Base-by-base conservation (phyloP, 2,888 invertebrate genomes). In the Cephus nigrinus region DNA sequence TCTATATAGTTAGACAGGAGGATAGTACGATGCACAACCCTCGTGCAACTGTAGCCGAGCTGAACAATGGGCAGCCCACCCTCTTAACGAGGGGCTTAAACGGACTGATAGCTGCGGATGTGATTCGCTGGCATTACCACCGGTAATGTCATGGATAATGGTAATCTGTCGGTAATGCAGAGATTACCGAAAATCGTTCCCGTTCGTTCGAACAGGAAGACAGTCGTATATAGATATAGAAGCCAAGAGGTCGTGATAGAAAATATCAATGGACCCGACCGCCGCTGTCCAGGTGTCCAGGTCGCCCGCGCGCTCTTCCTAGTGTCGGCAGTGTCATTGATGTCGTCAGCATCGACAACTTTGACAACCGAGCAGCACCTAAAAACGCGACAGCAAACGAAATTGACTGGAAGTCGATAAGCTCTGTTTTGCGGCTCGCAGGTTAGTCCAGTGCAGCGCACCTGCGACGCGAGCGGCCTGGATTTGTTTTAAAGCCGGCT, bases 61-160 rank as follows among this genome's bases (percentile, higher is more conserved):
- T 55, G 55, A 55, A 55, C 55, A 55, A 55, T 55, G 55, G 55
- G 23, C 71, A 31, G 71, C 71, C 71, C 71, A 71, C 33, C 74
- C 74, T 33, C 74, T 35, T 33, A 74, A 35, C 74, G 34, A 33
- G 74, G 35, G n/a, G 74, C 74, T 74, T 36, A 36, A 36, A 36
- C 34, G 33, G 74, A 74, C 74, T 74, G 74, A 74, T 74, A 74
- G 74, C 34, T 35, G 33, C 74, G 74, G 74, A 74, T 74, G 74
- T 36, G 74, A 74, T 74, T 74, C 74, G 36, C 74, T 33, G n/a
- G 74, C 74, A 74, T 36, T 74, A 74, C 74, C 74, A 36, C 12
- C 74, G 74, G 36, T 74, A 74, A 74, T 74, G 74, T 74, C 74
- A 74, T 33, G 74, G 74, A 74, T 74, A 74, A 74, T 74, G 74